A percentile compares a stretch with the other conserved stretches of the same genome.
These are phyloP conservation scores for Oeneis ivallda DNA, from an alignment of 2,888 invertebrate species.

Conservation along the genomic window DNA sequence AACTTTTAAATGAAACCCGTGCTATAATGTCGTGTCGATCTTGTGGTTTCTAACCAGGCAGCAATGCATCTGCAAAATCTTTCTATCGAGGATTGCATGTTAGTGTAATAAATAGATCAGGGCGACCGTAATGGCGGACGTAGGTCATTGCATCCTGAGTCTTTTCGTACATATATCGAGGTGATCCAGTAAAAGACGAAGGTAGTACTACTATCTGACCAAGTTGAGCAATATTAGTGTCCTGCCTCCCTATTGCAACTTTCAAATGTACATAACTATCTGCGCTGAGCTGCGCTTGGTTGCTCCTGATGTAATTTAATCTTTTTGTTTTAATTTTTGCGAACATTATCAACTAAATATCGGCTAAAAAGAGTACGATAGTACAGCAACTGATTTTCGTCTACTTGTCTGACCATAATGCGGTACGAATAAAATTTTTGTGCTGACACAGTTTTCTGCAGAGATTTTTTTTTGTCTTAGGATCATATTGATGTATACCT, in stretches of 20 bases:
- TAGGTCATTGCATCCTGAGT: constrained; percentile 30
- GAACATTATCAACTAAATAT: constrained; percentile 5
- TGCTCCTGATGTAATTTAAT: constrained; percentile 9
- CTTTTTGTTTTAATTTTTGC: constrained; percentile 18
- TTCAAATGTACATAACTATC: constrained; percentile 19
- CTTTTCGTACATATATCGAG: constrained; percentile 24
- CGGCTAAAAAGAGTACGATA: not conserved
- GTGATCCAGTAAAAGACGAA: constrained; percentile 26
- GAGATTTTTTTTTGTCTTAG: not conserved
- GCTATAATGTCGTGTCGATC: constrained; percentile 29
- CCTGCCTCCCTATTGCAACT: constrained; percentile 8
- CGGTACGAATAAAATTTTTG: not conserved
- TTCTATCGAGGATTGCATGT: too few relatives aligned
- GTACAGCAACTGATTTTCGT: not conserved
- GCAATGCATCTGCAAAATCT: too few relatives aligned
- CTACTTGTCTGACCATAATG: not conserved
- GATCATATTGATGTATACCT: not conserved
- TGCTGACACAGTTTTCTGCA: not conserved
- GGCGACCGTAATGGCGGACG: constrained; percentile 21
- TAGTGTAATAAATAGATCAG: constrained; percentile 26
- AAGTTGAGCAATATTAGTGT: not conserved
- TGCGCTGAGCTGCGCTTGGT: constrained; percentile 13
- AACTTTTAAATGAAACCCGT: constrained; percentile 20
- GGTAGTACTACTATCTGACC: constrained; percentile 22
- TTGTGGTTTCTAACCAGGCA: constrained; percentile 11